phyloP scores from a whole-genome alignment of 2,113 vertebrate genomes.

The Mustelus asterias region DNA sequence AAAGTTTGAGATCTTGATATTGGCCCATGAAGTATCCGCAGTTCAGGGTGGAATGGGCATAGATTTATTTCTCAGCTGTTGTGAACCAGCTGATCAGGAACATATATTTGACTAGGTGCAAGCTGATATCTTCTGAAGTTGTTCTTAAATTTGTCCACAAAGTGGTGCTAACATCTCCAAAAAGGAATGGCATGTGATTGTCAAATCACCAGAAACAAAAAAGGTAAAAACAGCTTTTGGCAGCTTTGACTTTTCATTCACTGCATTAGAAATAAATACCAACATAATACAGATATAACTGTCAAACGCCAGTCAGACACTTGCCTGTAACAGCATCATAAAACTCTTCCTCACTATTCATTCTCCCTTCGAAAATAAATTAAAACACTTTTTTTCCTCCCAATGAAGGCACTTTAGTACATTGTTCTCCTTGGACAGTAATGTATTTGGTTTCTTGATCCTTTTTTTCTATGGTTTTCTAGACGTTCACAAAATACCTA shows the following conservation, averaged over 20 bases:
- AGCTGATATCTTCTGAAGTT: background rate
- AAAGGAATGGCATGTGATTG: background rate
- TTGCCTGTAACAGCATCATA: constrained; percentile 93
- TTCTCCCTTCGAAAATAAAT: constrained; percentile 49
- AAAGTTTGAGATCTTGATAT: too few species aligned
- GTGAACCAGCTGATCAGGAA: background rate
- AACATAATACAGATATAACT: background rate
- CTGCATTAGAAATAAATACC: background rate
- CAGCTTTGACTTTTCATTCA: background rate
- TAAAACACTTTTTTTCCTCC: background rate
- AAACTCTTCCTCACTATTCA: constrained; percentile 96
- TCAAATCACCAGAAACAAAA: background rate
- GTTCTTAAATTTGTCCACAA: background rate
- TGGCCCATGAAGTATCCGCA: background rate
- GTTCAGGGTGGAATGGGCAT: background rate
- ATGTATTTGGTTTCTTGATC: background rate
- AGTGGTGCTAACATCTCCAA: background rate
- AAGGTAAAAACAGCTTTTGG: background rate
- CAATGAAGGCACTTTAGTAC: constrained; percentile 7
- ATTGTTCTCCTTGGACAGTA: background rate
- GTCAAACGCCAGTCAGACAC: constrained; percentile 1
- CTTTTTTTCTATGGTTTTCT: background rate
- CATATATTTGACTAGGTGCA: background rate
- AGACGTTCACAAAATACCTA: background rate
- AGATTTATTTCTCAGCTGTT: background rate